phyloP scores from a whole-genome alignment of 2,797 vertebrate genomes.

The Rhinatrema bivittatum region DNA sequence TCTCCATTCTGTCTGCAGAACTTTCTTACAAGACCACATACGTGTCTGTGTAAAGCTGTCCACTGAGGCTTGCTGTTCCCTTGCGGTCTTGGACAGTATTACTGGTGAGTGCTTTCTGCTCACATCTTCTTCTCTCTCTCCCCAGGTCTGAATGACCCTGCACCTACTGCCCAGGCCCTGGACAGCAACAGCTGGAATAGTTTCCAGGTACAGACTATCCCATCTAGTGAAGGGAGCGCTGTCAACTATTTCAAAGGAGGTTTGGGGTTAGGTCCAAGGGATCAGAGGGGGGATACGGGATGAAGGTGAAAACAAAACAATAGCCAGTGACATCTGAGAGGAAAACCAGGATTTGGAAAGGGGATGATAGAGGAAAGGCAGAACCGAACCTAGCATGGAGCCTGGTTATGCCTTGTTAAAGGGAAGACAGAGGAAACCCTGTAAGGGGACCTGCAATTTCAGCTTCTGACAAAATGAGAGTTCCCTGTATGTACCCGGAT shows the following conservation, averaged over 20 bases:
- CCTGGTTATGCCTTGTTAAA: no score
- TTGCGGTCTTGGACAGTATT: no score
- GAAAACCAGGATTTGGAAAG: not conserved
- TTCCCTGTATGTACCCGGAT: no score
- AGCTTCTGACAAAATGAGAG: no score
- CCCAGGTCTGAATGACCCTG: conserved; percentile 77
- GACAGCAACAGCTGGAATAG: conserved; percentile 76
- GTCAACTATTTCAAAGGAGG: not conserved
- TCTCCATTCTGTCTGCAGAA: no score
- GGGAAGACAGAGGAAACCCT: no score
- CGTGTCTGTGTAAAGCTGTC: not conserved
- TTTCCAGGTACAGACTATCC: conserved; percentile 68
- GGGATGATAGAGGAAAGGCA: not conserved
- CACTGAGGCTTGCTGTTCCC: no score
- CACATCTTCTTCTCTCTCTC: not conserved
- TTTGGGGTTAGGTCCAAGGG: not conserved
- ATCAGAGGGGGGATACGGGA: not conserved
- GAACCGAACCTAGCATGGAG: no score
- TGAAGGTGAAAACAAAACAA: no score
- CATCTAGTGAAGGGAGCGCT: not conserved
- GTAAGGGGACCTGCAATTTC: no score
- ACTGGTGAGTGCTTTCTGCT: no score
- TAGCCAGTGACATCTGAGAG: not conserved
- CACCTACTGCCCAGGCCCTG: conserved; percentile 51
- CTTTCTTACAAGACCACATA: no score